A percentile compares a stretch with the other conserved stretches of the same genome.
phyloP scores from a whole-genome alignment of 2,797 vertebrate species.

The Pygocentrus nattereri region DNA sequence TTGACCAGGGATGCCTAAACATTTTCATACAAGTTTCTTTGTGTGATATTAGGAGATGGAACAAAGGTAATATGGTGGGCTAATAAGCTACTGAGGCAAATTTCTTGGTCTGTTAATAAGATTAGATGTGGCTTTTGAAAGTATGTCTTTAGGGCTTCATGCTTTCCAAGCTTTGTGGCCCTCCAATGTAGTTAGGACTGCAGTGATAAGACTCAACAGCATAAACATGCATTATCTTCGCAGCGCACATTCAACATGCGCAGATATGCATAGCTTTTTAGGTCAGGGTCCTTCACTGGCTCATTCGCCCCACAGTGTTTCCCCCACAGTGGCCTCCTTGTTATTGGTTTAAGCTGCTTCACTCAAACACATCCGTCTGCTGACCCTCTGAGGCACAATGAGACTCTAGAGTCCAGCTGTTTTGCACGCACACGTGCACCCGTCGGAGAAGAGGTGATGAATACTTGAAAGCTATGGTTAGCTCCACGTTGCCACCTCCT shows the following conservation, averaged over 20 bases:
- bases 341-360: neutral
- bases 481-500: neutral
- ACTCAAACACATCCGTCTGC: constrained; percentile 15
- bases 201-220: neutral
- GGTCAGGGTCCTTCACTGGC: constrained; percentile 3
- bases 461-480: constrained; percentile 8
- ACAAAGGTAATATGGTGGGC: neutral
- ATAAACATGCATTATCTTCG: neutral
- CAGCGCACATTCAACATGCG: neutral
- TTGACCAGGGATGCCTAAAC: too few species aligned
- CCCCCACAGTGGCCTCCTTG: constrained; percentile 35
- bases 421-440: constrained; percentile 17
- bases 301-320: neutral
- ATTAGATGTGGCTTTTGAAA: neutral
- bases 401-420: constrained; percentile 32
- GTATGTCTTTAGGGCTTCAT: neutral
- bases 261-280: neutral
- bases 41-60: neutral
- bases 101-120: neutral
- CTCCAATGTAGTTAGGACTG: neutral
- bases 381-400: constrained; percentile 24
- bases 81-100: neutral
- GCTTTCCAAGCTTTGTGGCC: neutral
- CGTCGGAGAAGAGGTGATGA: neutral
- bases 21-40: neutral